A percentile compares a stretch with the other conserved stretches of the same genome.
Conservation (phyloP, 2,797 vertebrate species). For the Poecilia velifera region DNA sequence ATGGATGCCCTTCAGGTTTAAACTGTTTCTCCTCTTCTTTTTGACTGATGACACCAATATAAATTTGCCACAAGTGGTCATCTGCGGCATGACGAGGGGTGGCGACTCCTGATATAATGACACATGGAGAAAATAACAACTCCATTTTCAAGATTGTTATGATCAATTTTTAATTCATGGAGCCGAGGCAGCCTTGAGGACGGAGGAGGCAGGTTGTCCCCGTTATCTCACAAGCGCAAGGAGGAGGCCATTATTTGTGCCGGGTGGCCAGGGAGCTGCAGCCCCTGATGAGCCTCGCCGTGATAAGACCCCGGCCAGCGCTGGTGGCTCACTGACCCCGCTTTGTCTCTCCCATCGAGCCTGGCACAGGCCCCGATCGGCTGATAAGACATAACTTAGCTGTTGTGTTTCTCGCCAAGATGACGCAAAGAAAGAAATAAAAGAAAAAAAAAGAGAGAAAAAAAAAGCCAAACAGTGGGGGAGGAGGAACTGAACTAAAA, state of each 20-base stretch:
- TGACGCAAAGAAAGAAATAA: slow-evolving; percentile 25
- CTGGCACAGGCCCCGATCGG: slow-evolving; percentile 80
- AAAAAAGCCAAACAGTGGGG: slow-evolving; percentile 32
- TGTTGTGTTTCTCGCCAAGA: slow-evolving; percentile 52
- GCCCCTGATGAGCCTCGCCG: slow-evolving; percentile 75
- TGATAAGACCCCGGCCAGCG: slow-evolving; percentile 79
- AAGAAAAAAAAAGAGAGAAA: not conserved
- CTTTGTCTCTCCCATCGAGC: slow-evolving; percentile 84
- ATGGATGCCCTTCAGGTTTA: slow-evolving; percentile 32
- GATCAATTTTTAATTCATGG: slow-evolving; percentile 84
- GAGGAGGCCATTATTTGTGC: slow-evolving; percentile 82
- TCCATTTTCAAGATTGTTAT: slow-evolving; percentile 67
- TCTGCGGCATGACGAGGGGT: slow-evolving; percentile 3
- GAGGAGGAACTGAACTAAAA: slow-evolving; percentile 66
- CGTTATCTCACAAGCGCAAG: slow-evolving; percentile 88
- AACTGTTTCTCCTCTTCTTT: slow-evolving; percentile 33
- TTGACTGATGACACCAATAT: slow-evolving; percentile 58
- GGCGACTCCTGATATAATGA: slow-evolving; percentile 45
- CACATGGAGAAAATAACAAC: slow-evolving; percentile 69
- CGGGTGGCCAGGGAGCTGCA: slow-evolving; percentile 79
- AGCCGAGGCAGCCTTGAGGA: slow-evolving; percentile 59
- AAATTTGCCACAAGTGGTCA: slow-evolving; percentile 57
- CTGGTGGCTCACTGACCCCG: slow-evolving; percentile 66
- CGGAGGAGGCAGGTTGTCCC: slow-evolving; percentile 56
- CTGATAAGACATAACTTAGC: slow-evolving; percentile 80